These are phyloP conservation scores for Ridgeia piscesae DNA, from an alignment of 1,140 invertebrate species.

Conservation along the genomic window DNA sequence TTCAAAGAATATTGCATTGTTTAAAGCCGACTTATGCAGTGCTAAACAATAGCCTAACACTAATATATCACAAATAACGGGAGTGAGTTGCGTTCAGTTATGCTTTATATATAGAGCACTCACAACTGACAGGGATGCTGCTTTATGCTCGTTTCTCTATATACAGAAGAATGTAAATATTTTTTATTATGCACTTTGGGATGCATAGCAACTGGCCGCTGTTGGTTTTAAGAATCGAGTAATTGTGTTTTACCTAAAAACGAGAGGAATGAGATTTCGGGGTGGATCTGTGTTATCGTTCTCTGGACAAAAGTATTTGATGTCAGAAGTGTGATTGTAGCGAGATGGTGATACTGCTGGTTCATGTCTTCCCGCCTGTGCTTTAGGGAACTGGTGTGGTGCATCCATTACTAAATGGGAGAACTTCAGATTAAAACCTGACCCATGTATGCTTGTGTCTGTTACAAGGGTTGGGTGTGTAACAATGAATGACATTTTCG, in stretches of 20 bases:
- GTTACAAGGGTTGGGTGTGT: too few species aligned
- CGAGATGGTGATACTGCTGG: neutral
- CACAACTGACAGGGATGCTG: neutral
- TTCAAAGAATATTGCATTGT: neutral
- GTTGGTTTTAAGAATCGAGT: neutral
- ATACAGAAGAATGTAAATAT: neutral
- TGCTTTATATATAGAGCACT: too few species aligned
- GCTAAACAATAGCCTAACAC: too few species aligned
- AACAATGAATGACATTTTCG: too few species aligned
- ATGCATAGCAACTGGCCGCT: neutral
- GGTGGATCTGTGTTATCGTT: neutral
- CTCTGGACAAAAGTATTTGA: neutral
- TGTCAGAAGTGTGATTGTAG: neutral
- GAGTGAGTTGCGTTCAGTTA: too few species aligned
- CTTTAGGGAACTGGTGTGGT: neutral
- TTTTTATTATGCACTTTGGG: neutral
- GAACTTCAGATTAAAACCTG: too few species aligned
- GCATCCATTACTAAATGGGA: too few species aligned
- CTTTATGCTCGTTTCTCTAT: neutral
- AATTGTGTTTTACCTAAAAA: neutral
- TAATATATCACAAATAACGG: too few species aligned
- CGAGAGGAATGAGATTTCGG: neutral
- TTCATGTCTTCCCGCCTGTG: neutral
- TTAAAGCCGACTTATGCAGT: too few species aligned
- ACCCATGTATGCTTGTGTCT: too few species aligned